These are phyloP conservation scores for Galleria mellonella DNA, from an alignment of 1,140 invertebrate species.

Conservation along the genomic window DNA sequence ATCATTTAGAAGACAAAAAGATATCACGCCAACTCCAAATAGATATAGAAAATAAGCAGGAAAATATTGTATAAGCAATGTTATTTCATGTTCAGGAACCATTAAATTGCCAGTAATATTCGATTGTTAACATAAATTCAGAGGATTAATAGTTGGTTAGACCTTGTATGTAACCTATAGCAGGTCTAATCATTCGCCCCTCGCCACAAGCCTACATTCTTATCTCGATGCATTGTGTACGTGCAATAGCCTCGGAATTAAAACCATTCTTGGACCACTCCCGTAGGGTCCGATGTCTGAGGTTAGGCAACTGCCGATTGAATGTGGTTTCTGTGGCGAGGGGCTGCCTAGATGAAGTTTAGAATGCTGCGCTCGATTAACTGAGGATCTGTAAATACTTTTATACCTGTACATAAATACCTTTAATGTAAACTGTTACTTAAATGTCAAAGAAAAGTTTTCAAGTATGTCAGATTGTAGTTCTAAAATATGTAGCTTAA, in stretches of 20 bases:
- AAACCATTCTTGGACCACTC: constrained; percentile 31
- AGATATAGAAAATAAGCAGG: too few species aligned
- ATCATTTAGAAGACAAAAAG: too few species aligned
- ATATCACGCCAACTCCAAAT: too few species aligned
- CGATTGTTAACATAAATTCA: too few species aligned
- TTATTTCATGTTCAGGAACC: too few species aligned
- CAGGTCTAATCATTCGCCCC: constrained; percentile 4
- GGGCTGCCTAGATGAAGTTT: constrained; percentile 21
- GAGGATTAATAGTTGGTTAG: neutral
- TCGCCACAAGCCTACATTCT: constrained; percentile 10
- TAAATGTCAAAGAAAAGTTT: too few species aligned
- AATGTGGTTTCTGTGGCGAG: constrained; percentile 45
- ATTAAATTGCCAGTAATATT: too few species aligned
- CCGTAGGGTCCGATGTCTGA: constrained; percentile 28
- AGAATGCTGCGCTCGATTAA: constrained; percentile 42
- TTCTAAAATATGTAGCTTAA: too few species aligned
- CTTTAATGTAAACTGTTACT: constrained; percentile 14
- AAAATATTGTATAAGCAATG: too few species aligned
- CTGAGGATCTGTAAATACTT: constrained; percentile 14
- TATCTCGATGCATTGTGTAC: constrained; percentile 25
- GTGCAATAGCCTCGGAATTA: constrained; percentile 39
- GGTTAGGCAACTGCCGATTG: constrained; percentile 41
- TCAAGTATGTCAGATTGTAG: too few species aligned
- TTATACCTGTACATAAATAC: neutral
- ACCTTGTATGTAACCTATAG: constrained; percentile 3